Conservation (phyloP, 2,797 vertebrate species). For the Cyprinodon diabolis region DNA sequence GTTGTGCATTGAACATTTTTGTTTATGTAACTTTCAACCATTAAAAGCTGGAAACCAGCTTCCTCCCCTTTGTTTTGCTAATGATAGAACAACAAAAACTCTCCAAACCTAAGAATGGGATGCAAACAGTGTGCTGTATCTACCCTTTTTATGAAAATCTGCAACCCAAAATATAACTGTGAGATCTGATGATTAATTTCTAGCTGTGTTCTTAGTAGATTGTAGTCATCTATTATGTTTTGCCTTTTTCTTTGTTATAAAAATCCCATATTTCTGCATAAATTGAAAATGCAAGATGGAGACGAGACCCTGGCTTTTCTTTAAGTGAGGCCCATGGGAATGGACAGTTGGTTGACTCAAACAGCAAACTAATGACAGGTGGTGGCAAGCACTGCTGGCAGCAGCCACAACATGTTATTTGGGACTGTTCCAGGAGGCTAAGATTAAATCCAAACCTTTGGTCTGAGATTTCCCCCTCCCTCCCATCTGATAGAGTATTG, state of each 20-base stretch:
- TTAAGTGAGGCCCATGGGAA: conserved; percentile 22
- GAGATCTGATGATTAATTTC: background rate
- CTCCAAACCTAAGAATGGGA: background rate
- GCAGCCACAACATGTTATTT: conserved; percentile 60
- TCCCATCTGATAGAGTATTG: conserved; percentile 53
- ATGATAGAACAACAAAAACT: background rate
- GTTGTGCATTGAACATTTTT: background rate
- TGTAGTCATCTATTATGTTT: background rate
- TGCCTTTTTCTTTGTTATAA: background rate
- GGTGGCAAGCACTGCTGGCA: conserved; percentile 61
- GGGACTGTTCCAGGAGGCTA: conserved; percentile 55
- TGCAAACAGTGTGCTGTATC: background rate
- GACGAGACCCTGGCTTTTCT: conserved; percentile 36
- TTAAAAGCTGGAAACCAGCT: background rate
- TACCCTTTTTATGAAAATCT: conserved; percentile 1
- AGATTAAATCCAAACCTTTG: conserved; percentile 65
- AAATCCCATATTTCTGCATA: conserved; percentile 10
- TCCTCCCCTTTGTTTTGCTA: background rate
- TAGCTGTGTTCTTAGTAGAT: background rate
- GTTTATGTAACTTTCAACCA: background rate
- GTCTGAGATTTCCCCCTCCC: conserved; percentile 29
- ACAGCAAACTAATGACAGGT: conserved; percentile 69
- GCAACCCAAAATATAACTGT: conserved; percentile 1
- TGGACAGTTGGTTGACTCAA: conserved; percentile 58
- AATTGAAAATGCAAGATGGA: conserved; percentile 19